Evolutionary conservation across 2,888 invertebrate species (phyloP).

Genomic region (Eupelmus urozonus): DNA sequence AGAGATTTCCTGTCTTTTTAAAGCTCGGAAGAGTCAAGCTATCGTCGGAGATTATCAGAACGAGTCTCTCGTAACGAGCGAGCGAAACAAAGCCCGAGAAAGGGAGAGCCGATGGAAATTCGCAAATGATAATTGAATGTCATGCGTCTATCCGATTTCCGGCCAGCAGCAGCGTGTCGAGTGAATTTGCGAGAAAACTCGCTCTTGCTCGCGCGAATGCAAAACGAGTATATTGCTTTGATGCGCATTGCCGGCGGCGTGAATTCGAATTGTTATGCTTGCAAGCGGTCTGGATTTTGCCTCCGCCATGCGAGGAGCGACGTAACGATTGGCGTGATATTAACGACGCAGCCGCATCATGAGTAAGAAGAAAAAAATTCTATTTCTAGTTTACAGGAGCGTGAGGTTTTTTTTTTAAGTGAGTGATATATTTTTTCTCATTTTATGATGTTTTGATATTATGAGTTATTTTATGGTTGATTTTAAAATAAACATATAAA

Average conservation of each 20-base stretch:
- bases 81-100: neutral
- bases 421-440: no score
- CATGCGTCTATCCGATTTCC: constrained; percentile 37
- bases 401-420: no score
- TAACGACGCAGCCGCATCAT: neutral
- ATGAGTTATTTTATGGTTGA: no score
- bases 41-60: no score
- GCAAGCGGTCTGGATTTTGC: neutral
- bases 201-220: neutral
- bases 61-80: neutral
- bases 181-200: constrained; percentile 23
- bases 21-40: no score
- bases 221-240: constrained; percentile 37
- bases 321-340: constrained; percentile 40
- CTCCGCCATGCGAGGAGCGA: constrained; percentile 33
- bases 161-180: neutral
- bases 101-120: constrained; percentile 15
- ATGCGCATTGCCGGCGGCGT: constrained; percentile 32
- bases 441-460: no score
- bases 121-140: constrained; percentile 40
- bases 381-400: no score
- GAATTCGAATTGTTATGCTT: constrained; percentile 35
- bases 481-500: no score
- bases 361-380: constrained; percentile 26
- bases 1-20: no score